Percentiles rank a stretch among this genome's conserved stretches.
Conservation (phyloP, 2,113 vertebrate genomes). For the Speoplatyrhinus poulsoni region DNA sequence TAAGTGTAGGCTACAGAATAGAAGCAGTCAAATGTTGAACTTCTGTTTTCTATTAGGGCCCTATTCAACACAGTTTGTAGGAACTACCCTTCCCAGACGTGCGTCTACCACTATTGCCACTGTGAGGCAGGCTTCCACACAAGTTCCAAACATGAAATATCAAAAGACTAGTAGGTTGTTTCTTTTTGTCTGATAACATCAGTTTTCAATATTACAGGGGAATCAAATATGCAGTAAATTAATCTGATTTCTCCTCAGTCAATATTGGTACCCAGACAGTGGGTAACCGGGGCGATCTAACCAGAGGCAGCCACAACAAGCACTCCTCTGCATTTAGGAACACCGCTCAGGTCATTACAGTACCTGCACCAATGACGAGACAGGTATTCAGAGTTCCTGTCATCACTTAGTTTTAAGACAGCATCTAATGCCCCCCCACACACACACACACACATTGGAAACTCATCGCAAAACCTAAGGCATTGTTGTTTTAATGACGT, state of each 20-base stretch:
- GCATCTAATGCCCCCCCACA: too few species aligned
- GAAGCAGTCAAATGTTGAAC: background rate
- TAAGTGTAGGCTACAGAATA: background rate
- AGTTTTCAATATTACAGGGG: background rate
- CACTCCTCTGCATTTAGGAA: conserved; percentile 80
- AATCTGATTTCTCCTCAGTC: conserved; percentile 59
- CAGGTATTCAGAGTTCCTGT: background rate
- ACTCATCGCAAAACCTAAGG: too few species aligned
- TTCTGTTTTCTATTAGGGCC: conserved; percentile 47
- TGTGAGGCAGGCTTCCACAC: conserved; percentile 85
- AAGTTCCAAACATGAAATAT: conserved; percentile 76
- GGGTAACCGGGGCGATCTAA: conserved; percentile 70
- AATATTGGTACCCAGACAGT: conserved; percentile 93
- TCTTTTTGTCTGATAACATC: background rate
- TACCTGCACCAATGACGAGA: conserved; percentile 53
- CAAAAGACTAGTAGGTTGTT: conserved; percentile 85
- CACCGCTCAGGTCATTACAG: conserved; percentile 70
- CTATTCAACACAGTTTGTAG: conserved; percentile 73
- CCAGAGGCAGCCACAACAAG: conserved; percentile 80
- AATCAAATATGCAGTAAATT: background rate
- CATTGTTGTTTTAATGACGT: too few species aligned
- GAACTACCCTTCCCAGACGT: conserved; percentile 68
- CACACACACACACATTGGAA: too few species aligned
- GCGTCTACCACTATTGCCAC: conserved; percentile 79
- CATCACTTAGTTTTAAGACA: background rate